Percentiles rank a stretch among this genome's conserved stretches.
Evolutionary conservation across 2,888 invertebrate genomes (phyloP).

Genomic region (Hesperia comma): DNA sequence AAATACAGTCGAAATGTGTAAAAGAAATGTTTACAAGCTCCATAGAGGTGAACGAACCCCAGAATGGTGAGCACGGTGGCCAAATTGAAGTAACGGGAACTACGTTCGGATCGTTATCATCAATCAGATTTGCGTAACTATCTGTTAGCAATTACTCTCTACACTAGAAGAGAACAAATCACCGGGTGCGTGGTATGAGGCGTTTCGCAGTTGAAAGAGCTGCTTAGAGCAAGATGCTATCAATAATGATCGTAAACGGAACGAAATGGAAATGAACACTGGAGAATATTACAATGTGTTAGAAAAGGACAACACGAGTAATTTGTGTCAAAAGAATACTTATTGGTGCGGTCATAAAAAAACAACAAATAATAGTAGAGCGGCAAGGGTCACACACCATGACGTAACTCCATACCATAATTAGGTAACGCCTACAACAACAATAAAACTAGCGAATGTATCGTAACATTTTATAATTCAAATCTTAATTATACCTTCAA

Average conservation of each 20-base stretch:
- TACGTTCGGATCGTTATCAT: conserved; percentile 74
- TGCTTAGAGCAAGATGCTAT: conserved; percentile 36
- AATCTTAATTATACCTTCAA: background rate
- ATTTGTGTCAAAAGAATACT: conserved; percentile 16
- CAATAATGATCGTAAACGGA: conserved; percentile 35
- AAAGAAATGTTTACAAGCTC: conserved; percentile 45
- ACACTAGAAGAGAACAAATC: conserved; percentile 60
- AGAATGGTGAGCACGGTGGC: conserved; percentile 70
- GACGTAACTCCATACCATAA: conserved; percentile 33
- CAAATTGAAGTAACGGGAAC: conserved; percentile 80
- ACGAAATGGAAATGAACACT: conserved; percentile 37
- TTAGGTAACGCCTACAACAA: conserved; percentile 47
- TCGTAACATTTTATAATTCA: background rate
- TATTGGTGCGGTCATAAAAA: conserved; percentile 24
- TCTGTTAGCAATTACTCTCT: conserved; percentile 74
- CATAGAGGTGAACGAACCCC: conserved; percentile 68
- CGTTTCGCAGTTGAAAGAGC: conserved; percentile 43
- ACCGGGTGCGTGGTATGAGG: conserved; percentile 62
- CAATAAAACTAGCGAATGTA: conserved; percentile 31
- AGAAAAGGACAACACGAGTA: conserved; percentile 12
- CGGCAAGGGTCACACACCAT: conserved; percentile 9
- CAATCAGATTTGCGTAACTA: conserved; percentile 82
- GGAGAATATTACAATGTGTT: conserved; percentile 30
- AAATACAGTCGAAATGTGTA: conserved; percentile 40
- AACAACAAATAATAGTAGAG: conserved; percentile 6